These are phyloP conservation scores for Phyllotreta striolata DNA, from an alignment of 2,888 invertebrate genomes.

Conservation along the genomic window DNA sequence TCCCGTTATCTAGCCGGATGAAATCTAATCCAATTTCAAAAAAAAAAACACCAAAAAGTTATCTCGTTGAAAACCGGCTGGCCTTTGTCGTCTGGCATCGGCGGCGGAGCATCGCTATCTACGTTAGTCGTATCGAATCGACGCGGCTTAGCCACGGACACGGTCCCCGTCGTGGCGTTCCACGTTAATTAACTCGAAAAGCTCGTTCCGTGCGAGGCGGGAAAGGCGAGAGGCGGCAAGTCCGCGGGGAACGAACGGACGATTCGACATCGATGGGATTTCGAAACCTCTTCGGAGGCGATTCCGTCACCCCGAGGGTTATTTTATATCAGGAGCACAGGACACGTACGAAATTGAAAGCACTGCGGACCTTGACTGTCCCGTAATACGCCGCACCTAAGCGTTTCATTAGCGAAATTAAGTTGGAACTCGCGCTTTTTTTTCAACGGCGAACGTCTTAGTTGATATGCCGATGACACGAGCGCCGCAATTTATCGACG, in stretches of 20 bases:
- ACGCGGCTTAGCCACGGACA: conserved; percentile 24
- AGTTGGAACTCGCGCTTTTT: conserved; percentile 12
- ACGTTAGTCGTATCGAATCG: conserved; percentile 21
- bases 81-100: conserved; percentile 22
- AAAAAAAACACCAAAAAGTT: conserved; percentile 11
- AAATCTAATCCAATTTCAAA: conserved; percentile 12
- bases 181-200: conserved; percentile 39
- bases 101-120: conserved; percentile 19
- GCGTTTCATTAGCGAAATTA: conserved; percentile 34
- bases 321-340: conserved; percentile 35
- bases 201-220: conserved; percentile 28
- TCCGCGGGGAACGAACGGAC: conserved; percentile 32
- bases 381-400: conserved; percentile 26
- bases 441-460: not conserved
- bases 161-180: conserved; percentile 26
- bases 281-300: conserved; percentile 39
- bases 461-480: conserved; percentile 13
- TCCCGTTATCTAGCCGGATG: conserved; percentile 3
- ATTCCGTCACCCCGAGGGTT: conserved; percentile 38
- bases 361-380: conserved; percentile 25
- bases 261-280: conserved; percentile 38
- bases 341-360: conserved; percentile 39
- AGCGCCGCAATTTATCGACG: conserved; percentile 2
- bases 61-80: conserved; percentile 7
- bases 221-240: conserved; percentile 21